A percentile compares a stretch with the other conserved stretches of the same genome.
Evolutionary conservation across 2,113 vertebrate genomes (phyloP).

Genomic region (Oncorhynchus mykiss): DNA sequence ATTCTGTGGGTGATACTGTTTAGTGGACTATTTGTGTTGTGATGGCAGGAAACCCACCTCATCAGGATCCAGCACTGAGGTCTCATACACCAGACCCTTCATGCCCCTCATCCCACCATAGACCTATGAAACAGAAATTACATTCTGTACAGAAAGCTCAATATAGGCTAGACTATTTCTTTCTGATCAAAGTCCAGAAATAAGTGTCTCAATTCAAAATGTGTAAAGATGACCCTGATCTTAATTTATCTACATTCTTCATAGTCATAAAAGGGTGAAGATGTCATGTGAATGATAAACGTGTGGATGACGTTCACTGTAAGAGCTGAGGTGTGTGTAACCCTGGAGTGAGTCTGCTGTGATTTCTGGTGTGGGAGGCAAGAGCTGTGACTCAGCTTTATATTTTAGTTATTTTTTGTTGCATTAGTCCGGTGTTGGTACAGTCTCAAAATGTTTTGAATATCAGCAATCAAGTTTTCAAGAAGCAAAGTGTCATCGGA

Average conservation of each 20-base stretch:
- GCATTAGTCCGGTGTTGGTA: too few species aligned
- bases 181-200: not conserved
- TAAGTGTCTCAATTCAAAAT: not conserved
- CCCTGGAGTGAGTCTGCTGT: not conserved
- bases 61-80: constrained; percentile 93
- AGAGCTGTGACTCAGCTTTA: constrained; percentile 18
- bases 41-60: constrained; percentile 78
- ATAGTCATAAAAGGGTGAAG: not conserved
- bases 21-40: not conserved
- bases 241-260: not conserved
- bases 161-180: not conserved
- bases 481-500: too few species aligned
- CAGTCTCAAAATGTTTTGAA: too few species aligned
- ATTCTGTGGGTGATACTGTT: not conserved
- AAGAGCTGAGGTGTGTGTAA: not conserved
- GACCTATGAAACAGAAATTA: constrained; percentile 69
- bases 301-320: not conserved
- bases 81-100: constrained; percentile 97
- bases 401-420: too few species aligned
- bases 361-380: not conserved
- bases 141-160: not conserved
- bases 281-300: not conserved
- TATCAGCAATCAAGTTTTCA: too few species aligned
- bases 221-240: not conserved
- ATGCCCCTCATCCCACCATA: constrained; percentile 98